These are phyloP conservation scores for Meiosimyza platycephala DNA, from an alignment of 2,888 invertebrate genomes.

Conservation along the genomic window DNA sequence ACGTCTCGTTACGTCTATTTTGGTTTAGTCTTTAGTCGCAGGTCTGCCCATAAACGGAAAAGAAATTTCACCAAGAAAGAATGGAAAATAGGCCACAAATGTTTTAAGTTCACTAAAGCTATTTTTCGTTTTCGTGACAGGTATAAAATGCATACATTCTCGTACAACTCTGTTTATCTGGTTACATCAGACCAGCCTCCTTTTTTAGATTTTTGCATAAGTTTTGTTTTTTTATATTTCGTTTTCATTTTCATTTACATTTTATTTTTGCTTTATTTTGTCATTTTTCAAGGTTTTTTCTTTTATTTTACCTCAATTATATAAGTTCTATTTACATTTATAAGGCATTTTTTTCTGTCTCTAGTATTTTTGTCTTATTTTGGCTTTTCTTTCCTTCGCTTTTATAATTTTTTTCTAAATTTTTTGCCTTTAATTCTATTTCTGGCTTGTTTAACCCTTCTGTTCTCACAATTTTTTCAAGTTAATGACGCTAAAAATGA, in stretches of 20 bases:
- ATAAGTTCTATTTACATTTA: background rate
- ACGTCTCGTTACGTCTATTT: too few species aligned
- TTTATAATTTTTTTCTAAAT: background rate
- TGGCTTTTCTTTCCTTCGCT: background rate
- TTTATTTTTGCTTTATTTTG: conserved; percentile 1
- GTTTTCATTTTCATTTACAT: background rate
- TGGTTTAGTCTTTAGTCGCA: too few species aligned
- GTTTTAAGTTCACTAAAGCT: too few species aligned
- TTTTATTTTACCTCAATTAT: background rate
- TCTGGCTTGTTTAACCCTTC: background rate
- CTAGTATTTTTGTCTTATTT: background rate
- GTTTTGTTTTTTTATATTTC: background rate
- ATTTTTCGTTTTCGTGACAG: too few species aligned
- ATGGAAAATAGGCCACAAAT: too few species aligned
- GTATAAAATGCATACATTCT: too few species aligned
- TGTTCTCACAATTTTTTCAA: too few species aligned
- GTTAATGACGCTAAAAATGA: too few species aligned
- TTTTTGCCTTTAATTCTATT: background rate
- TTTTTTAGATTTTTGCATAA: background rate
- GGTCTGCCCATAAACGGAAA: too few species aligned
- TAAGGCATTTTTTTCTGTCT: background rate
- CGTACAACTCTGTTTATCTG: too few species aligned
- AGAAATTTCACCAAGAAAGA: too few species aligned
- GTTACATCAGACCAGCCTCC: too few species aligned
- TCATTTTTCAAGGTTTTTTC: background rate